phyloP scores from a whole-genome alignment of 2,888 invertebrate genomes.

The Tridacna crocea region DNA sequence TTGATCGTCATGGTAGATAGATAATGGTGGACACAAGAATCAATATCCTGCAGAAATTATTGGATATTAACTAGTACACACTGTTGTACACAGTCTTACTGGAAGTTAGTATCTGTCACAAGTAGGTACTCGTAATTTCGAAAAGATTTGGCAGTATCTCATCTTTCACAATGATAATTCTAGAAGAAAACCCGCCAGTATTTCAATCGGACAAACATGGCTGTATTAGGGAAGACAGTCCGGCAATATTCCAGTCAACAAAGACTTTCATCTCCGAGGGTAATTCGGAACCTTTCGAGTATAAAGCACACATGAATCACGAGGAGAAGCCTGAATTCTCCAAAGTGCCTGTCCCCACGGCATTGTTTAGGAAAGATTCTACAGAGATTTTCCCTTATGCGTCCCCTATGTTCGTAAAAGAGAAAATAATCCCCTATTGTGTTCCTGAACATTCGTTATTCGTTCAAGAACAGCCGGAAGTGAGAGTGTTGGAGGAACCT shows the following conservation, averaged over 20 bases:
- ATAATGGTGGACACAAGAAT: too few relatives aligned
- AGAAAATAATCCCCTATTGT: not conserved
- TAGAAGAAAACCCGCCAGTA: slow-evolving; percentile 14
- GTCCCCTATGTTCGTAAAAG: slow-evolving; percentile 5
- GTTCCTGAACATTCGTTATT: slow-evolving; percentile 1
- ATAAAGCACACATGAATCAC: slow-evolving; percentile 13
- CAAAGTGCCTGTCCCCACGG: not conserved
- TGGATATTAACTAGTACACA: too few relatives aligned
- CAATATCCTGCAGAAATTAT: too few relatives aligned
- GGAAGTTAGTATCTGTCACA: too few relatives aligned
- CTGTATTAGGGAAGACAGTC: slow-evolving; percentile 4
- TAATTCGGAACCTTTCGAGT: slow-evolving; percentile 17
- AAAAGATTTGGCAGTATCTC: not conserved
- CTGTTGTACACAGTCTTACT: too few relatives aligned
- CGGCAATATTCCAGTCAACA: not conserved
- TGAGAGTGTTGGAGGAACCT: not conserved
- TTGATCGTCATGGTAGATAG: too few relatives aligned
- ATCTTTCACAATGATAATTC: slow-evolving; percentile 6
- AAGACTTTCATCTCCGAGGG: not conserved
- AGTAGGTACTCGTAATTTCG: too few relatives aligned
- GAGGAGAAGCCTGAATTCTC: not conserved
- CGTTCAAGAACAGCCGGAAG: slow-evolving; percentile 1
- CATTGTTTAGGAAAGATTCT: not conserved
- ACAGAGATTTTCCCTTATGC: slow-evolving; percentile 13
- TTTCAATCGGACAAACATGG: slow-evolving; percentile 5